Evolutionary conservation across 2,888 invertebrate genomes (phyloP).

Genomic region (Rhyacophila evoluta): DNA sequence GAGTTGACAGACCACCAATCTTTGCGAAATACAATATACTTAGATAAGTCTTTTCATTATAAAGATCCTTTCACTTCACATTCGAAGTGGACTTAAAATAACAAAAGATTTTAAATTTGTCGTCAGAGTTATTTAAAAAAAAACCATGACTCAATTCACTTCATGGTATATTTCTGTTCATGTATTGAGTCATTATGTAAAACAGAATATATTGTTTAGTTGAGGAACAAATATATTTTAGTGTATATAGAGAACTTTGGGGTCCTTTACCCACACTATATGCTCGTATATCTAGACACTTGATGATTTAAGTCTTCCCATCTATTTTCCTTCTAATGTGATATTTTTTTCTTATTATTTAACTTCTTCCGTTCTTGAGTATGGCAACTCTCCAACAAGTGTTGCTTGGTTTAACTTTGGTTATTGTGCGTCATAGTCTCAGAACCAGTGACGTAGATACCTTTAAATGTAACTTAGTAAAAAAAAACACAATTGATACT

Average conservation of each 20-base stretch:
- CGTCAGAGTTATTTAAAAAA: too few species aligned
- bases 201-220: neutral
- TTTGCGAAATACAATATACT: too few species aligned
- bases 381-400: conserved; percentile 8
- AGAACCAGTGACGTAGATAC: neutral
- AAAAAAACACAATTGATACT: too few species aligned
- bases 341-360: neutral
- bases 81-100: too few species aligned
- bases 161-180: neutral
- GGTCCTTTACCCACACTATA: neutral
- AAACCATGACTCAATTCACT: neutral
- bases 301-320: conserved; percentile 20
- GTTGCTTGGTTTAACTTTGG: conserved; percentile 14
- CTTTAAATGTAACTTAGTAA: too few species aligned
- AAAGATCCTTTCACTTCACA: too few species aligned
- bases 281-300: neutral
- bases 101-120: too few species aligned
- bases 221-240: neutral
- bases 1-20: too few species aligned
- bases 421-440: conserved; percentile 4
- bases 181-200: neutral
- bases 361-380: conserved; percentile 7
- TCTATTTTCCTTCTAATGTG: conserved; percentile 22
- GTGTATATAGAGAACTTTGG: neutral
- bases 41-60: too few species aligned